Percentiles rank a stretch among this genome's conserved stretches.
phyloP scores from a whole-genome alignment of 2,797 vertebrate species.

The Eospalax fontanierii region DNA sequence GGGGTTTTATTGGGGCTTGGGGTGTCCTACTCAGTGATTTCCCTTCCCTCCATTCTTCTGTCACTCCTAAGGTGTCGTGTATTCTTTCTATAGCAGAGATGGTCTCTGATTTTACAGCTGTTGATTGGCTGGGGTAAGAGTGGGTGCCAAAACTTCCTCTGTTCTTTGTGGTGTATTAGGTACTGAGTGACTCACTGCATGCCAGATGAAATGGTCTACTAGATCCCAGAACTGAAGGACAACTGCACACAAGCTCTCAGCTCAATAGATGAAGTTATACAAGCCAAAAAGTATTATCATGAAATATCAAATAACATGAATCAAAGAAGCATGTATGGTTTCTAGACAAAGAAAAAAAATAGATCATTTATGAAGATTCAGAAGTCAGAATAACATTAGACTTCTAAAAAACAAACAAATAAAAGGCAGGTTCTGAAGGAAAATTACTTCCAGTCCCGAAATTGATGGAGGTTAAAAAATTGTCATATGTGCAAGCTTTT shows the following conservation, averaged over 20 bases:
- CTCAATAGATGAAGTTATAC: background rate
- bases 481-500: background rate
- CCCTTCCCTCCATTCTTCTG: background rate
- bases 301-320: background rate
- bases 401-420: slow-evolving; percentile 35
- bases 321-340: background rate
- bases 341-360: background rate
- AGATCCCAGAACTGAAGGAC: background rate
- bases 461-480: background rate
- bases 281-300: background rate
- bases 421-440: background rate
- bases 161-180: background rate
- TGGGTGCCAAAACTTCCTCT: background rate
- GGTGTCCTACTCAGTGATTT: background rate
- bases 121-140: background rate
- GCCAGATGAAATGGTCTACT: background rate
- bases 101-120: background rate
- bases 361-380: slow-evolving; percentile 16
- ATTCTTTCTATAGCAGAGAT: background rate
- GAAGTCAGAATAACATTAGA: background rate
- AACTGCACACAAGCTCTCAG: background rate
- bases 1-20: background rate
- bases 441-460: slow-evolving; percentile 20
- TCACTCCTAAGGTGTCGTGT: background rate
- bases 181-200: background rate